Conservation (phyloP, 1,140 invertebrate species). For the Drosophila novamexicana region DNA sequence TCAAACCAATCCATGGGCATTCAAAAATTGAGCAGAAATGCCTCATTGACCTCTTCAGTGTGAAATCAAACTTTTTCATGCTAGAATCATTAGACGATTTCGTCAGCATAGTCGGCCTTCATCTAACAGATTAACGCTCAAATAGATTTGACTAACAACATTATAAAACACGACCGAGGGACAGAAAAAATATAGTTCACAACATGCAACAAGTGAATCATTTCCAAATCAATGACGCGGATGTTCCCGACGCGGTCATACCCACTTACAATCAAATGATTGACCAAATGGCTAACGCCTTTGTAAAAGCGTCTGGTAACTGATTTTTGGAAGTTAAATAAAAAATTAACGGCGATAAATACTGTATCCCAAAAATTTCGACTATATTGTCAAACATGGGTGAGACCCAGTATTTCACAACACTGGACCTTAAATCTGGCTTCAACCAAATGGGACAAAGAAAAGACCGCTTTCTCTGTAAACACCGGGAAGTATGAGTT, state of each 20-base stretch:
- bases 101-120: slow-evolving; percentile 13
- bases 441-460: slow-evolving; percentile 81
- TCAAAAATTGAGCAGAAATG: not conserved
- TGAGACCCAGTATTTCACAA: slow-evolving; percentile 14
- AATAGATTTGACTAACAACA: not conserved
- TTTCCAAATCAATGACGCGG: not conserved
- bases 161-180: not conserved
- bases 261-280: no score
- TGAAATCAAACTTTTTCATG: not conserved
- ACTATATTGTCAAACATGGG: slow-evolving; percentile 3
- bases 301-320: no score
- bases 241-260: not conserved
- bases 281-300: not conserved
- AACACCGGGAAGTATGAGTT: slow-evolving; percentile 47
- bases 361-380: no score
- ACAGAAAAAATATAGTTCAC: not conserved
- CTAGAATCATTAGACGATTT: slow-evolving; percentile 8
- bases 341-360: no score
- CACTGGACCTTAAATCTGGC: slow-evolving; percentile 20
- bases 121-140: slow-evolving; percentile 18
- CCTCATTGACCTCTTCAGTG: not conserved
- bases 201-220: not conserved
- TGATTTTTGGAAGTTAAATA: no score
- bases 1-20: slow-evolving; percentile 1
- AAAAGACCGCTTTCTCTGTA: slow-evolving; percentile 78